Base-by-base conservation (phyloP, 2,888 invertebrate species). In the Drosophila siamana region DNA sequence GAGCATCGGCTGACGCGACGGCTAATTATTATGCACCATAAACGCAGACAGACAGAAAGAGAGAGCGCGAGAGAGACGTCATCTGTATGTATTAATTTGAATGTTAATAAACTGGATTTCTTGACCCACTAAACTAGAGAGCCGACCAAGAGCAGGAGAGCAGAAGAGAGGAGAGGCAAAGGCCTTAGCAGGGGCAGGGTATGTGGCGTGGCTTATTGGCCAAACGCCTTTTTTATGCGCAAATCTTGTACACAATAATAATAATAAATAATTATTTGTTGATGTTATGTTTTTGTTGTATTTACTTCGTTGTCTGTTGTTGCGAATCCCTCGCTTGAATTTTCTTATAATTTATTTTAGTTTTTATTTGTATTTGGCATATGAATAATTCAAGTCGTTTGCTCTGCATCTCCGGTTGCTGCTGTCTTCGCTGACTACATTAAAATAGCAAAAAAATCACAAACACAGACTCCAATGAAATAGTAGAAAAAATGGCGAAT, bases 41-140 rank as follows among this genome's bases (percentile, higher is more conserved):
- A 79, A 79, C 71, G 59, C 59, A 62, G 16, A 44, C 2, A 19
- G 19, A 3, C 19, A 19, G 19, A 26, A 6, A 4, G 26, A 26
- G 26, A 4, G 26, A 26, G 56, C 46, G 38, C 4, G 59, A 50
- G 51, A 69, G 70, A 69, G 78, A 79, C 88, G 70, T 84, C 82
- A 80, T 82, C 88, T 83, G 83, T 88, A 86, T 80, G 83, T 86
- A 77, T 87, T 86, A 82, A 90, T 89, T 87, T 90, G 75, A 89
- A 88, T 90, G 81, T 86, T 89, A 78, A 90, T 90, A 89, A 89
- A 90, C 90, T 89, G 82, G 89, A 89, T 87, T 89, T 76, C 75
- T 89, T 89, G 89, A 90, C 90, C 89, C 81, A 89, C 86, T 89
- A 86, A 90, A 89, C 85, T 76, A 88, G 80, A 76, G 80, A 78